phyloP scores from a whole-genome alignment of 2,113 vertebrate species.

The Albula glossodonta region DNA sequence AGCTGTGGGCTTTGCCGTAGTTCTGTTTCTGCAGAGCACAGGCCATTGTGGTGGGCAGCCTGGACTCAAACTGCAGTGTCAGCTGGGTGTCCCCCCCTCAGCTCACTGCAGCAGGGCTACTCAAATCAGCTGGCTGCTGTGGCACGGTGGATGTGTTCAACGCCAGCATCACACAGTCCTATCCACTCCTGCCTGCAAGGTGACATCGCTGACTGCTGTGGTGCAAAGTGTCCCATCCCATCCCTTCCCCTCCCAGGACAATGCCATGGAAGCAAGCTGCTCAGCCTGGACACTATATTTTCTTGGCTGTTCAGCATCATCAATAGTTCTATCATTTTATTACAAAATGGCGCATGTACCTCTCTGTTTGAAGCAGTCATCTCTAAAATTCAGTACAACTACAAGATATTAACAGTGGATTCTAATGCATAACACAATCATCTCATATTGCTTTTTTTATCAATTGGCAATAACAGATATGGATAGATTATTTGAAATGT shows the following conservation, averaged over 20 bases:
- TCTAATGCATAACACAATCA: too few species aligned
- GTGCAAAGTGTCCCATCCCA: neutral
- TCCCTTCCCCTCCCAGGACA: neutral
- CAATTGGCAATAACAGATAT: too few species aligned
- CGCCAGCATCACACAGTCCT: neutral
- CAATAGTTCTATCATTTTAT: too few species aligned
- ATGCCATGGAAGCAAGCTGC: neutral
- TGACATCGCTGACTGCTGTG: neutral
- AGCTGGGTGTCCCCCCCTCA: neutral
- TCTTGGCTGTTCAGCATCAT: neutral
- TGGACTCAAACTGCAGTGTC: constrained; percentile 3
- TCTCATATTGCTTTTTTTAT: too few species aligned
- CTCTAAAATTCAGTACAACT: too few species aligned
- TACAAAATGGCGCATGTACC: too few species aligned
- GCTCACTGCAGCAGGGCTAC: constrained; percentile 17
- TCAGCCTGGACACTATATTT: neutral
- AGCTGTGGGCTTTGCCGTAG: neutral
- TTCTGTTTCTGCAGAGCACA: neutral
- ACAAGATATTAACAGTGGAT: too few species aligned
- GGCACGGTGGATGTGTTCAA: neutral
- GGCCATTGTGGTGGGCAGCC: neutral
- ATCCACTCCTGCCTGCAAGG: constrained; percentile 9
- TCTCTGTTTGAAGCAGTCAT: too few species aligned
- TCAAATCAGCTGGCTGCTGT: constrained; percentile 18
- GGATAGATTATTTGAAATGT: too few species aligned